Base-by-base conservation (phyloP, 2,797 vertebrate genomes). In the Gymnoscopelus microlampas region DNA sequence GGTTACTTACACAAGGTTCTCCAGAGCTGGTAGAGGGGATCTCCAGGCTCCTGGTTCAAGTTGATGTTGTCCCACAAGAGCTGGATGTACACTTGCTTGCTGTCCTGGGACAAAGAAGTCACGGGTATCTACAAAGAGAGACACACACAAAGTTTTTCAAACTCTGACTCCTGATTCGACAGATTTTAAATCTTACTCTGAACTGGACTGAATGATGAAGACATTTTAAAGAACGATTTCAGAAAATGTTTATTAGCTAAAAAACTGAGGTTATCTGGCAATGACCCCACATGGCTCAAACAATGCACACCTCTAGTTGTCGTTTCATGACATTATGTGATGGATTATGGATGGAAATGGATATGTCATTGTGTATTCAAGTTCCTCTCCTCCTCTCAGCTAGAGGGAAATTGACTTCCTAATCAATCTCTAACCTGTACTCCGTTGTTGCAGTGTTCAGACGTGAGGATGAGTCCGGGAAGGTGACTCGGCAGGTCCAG, bases 41-140 rank as follows among this genome's bases (percentile, higher is more conserved):
- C 95, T 53, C 93, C 95, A 0, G 92, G 95, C 60, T 98, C 97
- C 80, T 96, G 95, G 82, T 99, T 97, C 64, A 99, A 94, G 80
- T 98, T 98, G 78, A 96, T 94, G 78, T 99, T 99, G 92, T 99
- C 98, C 98, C 98, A 99, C 26, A 99, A 88, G 29, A 98, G 92
- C 74, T 98, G 97, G 71, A 99, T 92, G 32, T 91, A 99, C 0
- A 99, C 98, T 68, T 96, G 94, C 87, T 98, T 99, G 88, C 95
- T 98, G 84, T 99, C 97, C 86, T 98, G 96, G 74, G 95, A 93
- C 80, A 99, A 91, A 23, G 96, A 96, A 0, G 95, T 96, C 69
- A 96, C 86, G 3, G 97, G 96, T 68, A 99, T 94, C 98, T 99
- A 87, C 15, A 78, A 55, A 23, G 74, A 88, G 0, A 68, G 29